A percentile compares a stretch with the other conserved stretches of the same genome.
Conservation (phyloP, 2,113 vertebrate genomes). For the Malaclemys terrapin region DNA sequence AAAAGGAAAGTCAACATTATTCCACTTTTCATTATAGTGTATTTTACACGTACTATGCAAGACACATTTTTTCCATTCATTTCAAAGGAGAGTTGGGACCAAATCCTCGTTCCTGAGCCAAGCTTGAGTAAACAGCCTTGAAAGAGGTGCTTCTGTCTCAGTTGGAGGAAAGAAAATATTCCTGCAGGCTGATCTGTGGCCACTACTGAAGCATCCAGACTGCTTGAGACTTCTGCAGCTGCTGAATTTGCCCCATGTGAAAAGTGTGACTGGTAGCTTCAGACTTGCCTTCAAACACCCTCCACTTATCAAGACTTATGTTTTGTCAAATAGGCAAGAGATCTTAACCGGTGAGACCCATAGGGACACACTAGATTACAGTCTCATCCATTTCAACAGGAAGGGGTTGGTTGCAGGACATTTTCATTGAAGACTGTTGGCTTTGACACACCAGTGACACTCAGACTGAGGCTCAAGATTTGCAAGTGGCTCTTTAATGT, state of each 20-base stretch:
- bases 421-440: conserved; percentile 20
- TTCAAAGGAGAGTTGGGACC: neutral
- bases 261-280: neutral
- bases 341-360: neutral
- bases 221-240: neutral
- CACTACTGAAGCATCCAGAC: neutral
- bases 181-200: neutral
- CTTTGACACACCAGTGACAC: neutral
- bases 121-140: neutral
- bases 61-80: neutral
- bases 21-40: neutral
- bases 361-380: neutral
- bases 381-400: neutral
- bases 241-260: neutral
- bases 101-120: neutral
- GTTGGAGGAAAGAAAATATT: neutral
- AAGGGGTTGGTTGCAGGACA: conserved; percentile 11
- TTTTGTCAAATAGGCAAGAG: neutral
- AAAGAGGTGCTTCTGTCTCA: neutral
- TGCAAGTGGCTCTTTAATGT: neutral
- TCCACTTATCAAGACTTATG: neutral
- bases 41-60: neutral
- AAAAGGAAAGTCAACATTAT: neutral
- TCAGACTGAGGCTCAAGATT: neutral
- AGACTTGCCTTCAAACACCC: neutral